Percentiles rank a stretch among this genome's conserved stretches.
These are phyloP conservation scores for Orchestes rusci DNA, from an alignment of 2,888 invertebrate genomes.

Conservation along the genomic window DNA sequence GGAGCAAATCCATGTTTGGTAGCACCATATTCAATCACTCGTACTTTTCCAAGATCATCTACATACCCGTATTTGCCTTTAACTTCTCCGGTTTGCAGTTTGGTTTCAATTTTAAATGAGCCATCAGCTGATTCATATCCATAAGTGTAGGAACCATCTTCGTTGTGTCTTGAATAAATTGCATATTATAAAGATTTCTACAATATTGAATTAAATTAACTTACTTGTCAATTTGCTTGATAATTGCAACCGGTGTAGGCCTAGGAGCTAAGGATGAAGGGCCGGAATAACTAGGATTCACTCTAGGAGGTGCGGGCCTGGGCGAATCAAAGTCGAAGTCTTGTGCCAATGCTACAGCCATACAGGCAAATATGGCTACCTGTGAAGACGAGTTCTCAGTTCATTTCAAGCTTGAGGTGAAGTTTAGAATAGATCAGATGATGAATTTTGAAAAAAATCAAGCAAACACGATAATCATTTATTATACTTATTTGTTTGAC, in stretches of 20 bases:
- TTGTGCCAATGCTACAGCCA: slow-evolving; percentile 48
- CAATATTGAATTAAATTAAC: too few species aligned
- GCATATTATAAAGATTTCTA: too few species aligned
- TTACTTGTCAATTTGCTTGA: slow-evolving; percentile 81
- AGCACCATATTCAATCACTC: slow-evolving; percentile 77
- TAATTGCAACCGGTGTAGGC: slow-evolving; percentile 65
- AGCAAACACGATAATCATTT: background rate
- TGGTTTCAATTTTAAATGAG: slow-evolving; percentile 85
- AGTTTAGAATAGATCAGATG: background rate
- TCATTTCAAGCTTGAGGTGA: background rate
- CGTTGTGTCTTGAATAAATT: slow-evolving; percentile 66
- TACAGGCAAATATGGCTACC: slow-evolving; percentile 38
- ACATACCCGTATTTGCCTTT: slow-evolving; percentile 88
- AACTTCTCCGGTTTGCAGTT: slow-evolving; percentile 71
- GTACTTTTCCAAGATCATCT: slow-evolving; percentile 72
- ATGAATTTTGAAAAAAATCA: too few species aligned
- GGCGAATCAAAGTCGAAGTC: slow-evolving; percentile 46
- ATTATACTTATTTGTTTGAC: background rate
- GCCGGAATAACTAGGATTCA: slow-evolving; percentile 42
- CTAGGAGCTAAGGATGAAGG: slow-evolving; percentile 38
- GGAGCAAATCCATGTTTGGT: slow-evolving; percentile 85
- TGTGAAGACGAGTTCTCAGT: slow-evolving; percentile 19
- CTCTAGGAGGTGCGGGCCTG: slow-evolving; percentile 45
- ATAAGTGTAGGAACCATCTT: slow-evolving; percentile 86
- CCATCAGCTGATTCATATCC: slow-evolving; percentile 86